Evolutionary conservation across 2,888 invertebrate species (phyloP), one percentile per base, ranked within the genome.

Genomic region (Antitype chi): DNA sequence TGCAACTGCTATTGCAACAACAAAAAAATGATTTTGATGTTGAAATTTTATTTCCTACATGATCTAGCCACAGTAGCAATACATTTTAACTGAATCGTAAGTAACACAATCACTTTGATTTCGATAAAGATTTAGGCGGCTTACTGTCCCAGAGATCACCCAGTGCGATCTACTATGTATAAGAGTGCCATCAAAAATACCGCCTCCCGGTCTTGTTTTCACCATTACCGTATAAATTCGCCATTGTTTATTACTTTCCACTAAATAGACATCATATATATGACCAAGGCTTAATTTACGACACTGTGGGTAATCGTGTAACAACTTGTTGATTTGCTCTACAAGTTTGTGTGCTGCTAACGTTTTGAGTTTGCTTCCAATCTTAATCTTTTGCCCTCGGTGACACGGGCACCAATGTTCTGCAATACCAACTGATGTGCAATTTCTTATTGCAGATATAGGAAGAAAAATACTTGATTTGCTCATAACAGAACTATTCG

Each of bases 391-490:
- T 59, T 95, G 92, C 9, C 90, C 86, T 97, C 96, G 91, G 97
- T 98, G 98, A 86, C 99, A 99, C 15, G 98, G 98, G 92, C 99
- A 99, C 98, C 98, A 99, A 91, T 98, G 98, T 25, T 97, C 97
- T 0, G 97, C 97, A 73, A 99, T 98, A 1, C 97, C 97, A 0
- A 98, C 98, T 78, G 97, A 95, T 71, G 97, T 94, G 91, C 99
- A 99, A 0, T 98, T 98, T 72, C 99, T 96, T 53, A 96, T 95
- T 47, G 92, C 91, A 0, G 98, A 97, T 75, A 99, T 96, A 1
- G 97, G 97, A 49, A 97, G 93, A 91, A 99, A 98, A 70, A 98
- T 96, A 91, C 98, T 98, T 17, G 98, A 97, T 13, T 97, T 97
- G 43, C 64, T 74, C 1, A 20, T 66, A 32, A 97, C 94, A 4